Evolutionary conservation across 2,797 vertebrate species (phyloP).

Genomic region (Artibeus lituratus): DNA sequence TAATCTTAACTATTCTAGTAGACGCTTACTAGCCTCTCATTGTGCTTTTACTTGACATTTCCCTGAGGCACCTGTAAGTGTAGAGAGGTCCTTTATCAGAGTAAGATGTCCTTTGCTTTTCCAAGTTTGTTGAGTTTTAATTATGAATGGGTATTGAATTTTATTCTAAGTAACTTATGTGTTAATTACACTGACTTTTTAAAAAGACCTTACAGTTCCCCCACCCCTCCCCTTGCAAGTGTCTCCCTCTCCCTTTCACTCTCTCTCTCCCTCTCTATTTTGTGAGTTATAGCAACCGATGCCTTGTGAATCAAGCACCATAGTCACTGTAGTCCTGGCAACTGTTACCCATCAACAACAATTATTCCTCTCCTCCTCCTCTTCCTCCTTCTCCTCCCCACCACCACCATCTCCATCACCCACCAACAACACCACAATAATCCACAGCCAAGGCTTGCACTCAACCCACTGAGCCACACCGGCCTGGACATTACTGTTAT

Average conservation of each 20-base stretch:
- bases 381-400: constrained; percentile 90
- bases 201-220: no score
- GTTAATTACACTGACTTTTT: neutral
- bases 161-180: constrained; percentile 29
- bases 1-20: neutral
- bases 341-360: constrained; percentile 99
- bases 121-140: neutral
- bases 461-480: no score
- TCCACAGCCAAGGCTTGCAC: constrained; percentile 95
- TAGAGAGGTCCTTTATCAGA: neutral
- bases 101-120: neutral
- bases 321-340: constrained; percentile 99
- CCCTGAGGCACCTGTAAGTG: neutral
- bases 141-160: neutral
- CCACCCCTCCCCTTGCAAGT: constrained; percentile 70
- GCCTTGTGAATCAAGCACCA: constrained; percentile 99
- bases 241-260: constrained; percentile 70
- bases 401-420: constrained; percentile 93
- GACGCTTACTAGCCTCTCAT: neutral
- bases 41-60: neutral
- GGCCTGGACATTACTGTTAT: no score
- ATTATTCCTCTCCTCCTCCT: constrained; percentile 98
- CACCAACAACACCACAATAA: constrained; percentile 88
- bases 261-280: constrained; percentile 86
- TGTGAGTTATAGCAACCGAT: constrained; percentile 99